Conservation (phyloP, 1,140 invertebrate species). For the Euura saliciscinereae region DNA sequence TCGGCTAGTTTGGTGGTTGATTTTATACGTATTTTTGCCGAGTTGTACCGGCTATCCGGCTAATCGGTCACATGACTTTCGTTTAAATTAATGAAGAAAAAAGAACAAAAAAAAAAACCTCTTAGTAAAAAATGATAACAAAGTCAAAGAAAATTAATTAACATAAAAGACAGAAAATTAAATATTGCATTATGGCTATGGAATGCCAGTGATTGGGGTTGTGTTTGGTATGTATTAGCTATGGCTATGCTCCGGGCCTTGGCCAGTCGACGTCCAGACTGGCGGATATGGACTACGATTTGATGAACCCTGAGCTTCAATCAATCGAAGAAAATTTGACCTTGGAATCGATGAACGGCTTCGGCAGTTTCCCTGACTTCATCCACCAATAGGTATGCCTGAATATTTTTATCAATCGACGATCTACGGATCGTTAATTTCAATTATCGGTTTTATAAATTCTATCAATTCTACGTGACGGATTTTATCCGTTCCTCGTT, state of each 20-base stretch:
- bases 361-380: slow-evolving; percentile 49
- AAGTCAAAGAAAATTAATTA: background rate
- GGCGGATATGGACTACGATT: slow-evolving; percentile 55
- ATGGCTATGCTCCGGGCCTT: slow-evolving; percentile 58
- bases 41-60: slow-evolving; percentile 18
- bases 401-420: background rate
- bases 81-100: slow-evolving; percentile 13
- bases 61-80: slow-evolving; percentile 13
- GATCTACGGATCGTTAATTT: background rate
- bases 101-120: background rate
- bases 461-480: background rate
- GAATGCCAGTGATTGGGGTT: slow-evolving; percentile 60
- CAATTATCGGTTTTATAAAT: background rate
- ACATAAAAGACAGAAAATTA: background rate
- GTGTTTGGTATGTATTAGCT: slow-evolving; percentile 58
- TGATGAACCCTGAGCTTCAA: slow-evolving; percentile 51
- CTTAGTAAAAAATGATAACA: background rate
- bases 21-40: slow-evolving; percentile 3
- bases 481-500: background rate
- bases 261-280: slow-evolving; percentile 48
- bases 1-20: slow-evolving; percentile 30
- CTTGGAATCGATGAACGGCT: slow-evolving; percentile 50
- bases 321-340: slow-evolving; percentile 57
- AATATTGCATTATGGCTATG: slow-evolving; percentile 22
- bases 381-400: slow-evolving; percentile 51